Conservation (phyloP, 2,797 vertebrate species). For the Perodicticus potto region DNA sequence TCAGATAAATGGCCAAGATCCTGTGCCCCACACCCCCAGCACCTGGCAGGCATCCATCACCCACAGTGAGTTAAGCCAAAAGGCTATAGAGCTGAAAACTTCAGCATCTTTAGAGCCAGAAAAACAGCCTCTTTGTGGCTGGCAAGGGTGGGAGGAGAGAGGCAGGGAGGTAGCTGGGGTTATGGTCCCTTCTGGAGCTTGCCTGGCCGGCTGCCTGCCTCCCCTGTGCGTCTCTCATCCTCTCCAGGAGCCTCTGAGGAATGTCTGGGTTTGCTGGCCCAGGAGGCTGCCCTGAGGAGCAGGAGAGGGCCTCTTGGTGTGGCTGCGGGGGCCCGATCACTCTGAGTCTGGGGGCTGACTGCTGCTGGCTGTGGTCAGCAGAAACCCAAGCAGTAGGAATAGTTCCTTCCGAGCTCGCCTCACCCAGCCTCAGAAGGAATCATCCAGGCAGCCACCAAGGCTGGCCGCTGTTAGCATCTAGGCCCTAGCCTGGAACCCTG, state of each 20-base stretch:
- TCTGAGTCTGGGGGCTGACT: not conserved
- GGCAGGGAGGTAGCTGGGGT: not conserved
- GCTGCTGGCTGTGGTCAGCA: not conserved
- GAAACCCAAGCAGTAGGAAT: not conserved
- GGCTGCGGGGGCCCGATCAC: not conserved
- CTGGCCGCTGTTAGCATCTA: not conserved
- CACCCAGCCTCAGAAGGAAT: not conserved
- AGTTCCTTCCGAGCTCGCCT: not conserved
- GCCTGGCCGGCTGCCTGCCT: not conserved
- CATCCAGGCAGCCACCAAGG: not conserved
- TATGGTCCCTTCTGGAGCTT: not conserved
- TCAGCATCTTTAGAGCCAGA: conserved; percentile 48
- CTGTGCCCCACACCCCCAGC: not conserved
- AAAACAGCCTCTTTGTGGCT: conserved; percentile 38
- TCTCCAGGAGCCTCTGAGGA: conserved; percentile 25
- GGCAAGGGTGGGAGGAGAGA: not conserved
- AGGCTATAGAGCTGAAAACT: not conserved
- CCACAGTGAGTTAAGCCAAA: conserved; percentile 34
- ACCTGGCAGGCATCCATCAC: conserved; percentile 74
- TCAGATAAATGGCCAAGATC: conserved; percentile 65
- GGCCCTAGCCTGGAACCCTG: not conserved
- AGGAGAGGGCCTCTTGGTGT: not conserved
- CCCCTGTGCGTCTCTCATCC: not conserved
- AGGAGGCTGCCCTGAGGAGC: not conserved
- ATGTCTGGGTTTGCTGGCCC: not conserved